A percentile compares a stretch with the other conserved stretches of the same genome.
Conservation (phyloP, 2,888 invertebrate genomes). For the Noctua pronuba region DNA sequence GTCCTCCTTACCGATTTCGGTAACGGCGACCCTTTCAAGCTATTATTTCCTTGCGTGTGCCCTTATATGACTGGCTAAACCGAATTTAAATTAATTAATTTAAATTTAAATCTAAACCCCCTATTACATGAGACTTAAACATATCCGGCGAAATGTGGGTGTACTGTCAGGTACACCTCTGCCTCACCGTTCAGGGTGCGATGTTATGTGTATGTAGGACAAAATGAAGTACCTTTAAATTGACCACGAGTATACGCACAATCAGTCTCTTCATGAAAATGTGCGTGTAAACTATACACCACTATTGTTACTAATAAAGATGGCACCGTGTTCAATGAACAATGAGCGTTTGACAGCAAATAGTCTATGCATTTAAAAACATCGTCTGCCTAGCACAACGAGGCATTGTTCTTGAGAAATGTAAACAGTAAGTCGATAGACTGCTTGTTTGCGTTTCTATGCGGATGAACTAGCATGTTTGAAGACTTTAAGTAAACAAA, state of each 20-base stretch:
- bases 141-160: no score
- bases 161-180: no score
- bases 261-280: slow-evolving; percentile 1
- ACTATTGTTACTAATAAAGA: slow-evolving; percentile 31
- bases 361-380: slow-evolving; percentile 36
- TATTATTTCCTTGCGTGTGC: no score
- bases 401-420: slow-evolving; percentile 45
- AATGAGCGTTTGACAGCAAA: slow-evolving; percentile 41
- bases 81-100: no score
- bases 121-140: no score
- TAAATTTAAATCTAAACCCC: no score
- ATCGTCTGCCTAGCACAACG: slow-evolving; percentile 15
- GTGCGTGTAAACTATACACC: neutral
- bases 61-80: no score
- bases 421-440: slow-evolving; percentile 32
- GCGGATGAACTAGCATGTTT: slow-evolving; percentile 20
- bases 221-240: neutral
- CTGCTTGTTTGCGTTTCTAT: slow-evolving; percentile 32
- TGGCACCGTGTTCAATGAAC: slow-evolving; percentile 29
- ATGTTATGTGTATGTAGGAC: neutral
- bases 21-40: no score
- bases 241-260: neutral
- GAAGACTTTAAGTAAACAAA: slow-evolving; percentile 35
- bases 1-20: no score
- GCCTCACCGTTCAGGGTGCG: no score